Conservation (phyloP, 2,797 vertebrate genomes). For the Cercopithecus petaurista region DNA sequence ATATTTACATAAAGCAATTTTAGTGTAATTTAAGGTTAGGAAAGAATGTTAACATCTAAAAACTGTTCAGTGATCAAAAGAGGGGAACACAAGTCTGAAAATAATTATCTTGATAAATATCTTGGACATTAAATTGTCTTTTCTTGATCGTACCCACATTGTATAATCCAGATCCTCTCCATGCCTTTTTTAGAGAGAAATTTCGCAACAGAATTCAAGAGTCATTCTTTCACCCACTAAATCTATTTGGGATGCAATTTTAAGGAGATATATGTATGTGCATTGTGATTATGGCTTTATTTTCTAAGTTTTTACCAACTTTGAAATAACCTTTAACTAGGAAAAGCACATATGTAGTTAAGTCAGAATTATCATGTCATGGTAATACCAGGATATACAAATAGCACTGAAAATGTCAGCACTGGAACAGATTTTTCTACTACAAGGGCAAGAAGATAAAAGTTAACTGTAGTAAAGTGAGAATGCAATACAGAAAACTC, state of each 20-base stretch:
- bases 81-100: not conserved
- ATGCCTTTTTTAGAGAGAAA: not conserved
- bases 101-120: not conserved
- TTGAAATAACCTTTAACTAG: conserved; percentile 73
- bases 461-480: conserved; percentile 26
- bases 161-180: not conserved
- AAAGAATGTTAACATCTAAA: not conserved
- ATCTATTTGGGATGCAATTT: not conserved
- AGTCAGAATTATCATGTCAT: conserved; percentile 74
- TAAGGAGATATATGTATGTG: not conserved
- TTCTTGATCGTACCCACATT: not conserved
- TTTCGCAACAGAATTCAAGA: not conserved
- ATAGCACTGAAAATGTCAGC: conserved; percentile 77
- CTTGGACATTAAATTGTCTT: not conserved
- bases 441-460: conserved; percentile 58
- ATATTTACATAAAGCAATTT: not conserved
- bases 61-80: not conserved
- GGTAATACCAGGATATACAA: conserved; percentile 75
- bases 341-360: conserved; percentile 70
- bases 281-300: conserved; percentile 54
- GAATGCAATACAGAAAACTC: not conserved
- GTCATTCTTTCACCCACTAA: not conserved
- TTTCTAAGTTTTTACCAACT: conserved; percentile 64
- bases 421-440: conserved; percentile 58
- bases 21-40: not conserved